Conservation (phyloP, 2,797 vertebrate genomes). For the Buceros bicornis region DNA sequence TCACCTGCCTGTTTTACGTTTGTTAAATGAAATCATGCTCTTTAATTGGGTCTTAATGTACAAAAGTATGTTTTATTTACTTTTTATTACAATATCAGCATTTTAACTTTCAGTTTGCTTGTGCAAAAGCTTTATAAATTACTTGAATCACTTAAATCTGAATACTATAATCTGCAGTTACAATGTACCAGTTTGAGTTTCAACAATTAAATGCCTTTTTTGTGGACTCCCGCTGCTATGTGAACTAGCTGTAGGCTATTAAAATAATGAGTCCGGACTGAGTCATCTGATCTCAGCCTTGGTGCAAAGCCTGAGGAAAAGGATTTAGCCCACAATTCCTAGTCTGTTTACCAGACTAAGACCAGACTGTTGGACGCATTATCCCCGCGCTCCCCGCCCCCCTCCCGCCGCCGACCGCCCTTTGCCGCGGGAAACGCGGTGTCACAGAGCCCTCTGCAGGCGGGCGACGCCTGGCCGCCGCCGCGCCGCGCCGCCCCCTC, state of each 20-base stretch:
- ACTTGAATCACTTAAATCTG: constrained; percentile 76
- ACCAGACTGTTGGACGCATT: constrained; percentile 72
- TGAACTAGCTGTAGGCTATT: constrained; percentile 84
- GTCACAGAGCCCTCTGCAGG: constrained; percentile 84
- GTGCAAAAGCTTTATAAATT: constrained; percentile 80
- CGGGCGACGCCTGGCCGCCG: neutral
- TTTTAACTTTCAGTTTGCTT: constrained; percentile 80
- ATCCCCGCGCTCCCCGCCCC: constrained; percentile 72
- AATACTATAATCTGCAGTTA: constrained; percentile 79
- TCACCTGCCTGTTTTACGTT: constrained; percentile 77
- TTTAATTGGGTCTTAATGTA: constrained; percentile 81
- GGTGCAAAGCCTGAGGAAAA: constrained; percentile 80
- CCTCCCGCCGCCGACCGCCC: neutral
- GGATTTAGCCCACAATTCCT: constrained; percentile 81
- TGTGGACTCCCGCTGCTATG: constrained; percentile 82
- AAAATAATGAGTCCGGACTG: constrained; percentile 84
- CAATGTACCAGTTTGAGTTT: constrained; percentile 78
- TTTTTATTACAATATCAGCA: constrained; percentile 81
- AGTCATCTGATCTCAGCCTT: constrained; percentile 82
- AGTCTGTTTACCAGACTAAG: constrained; percentile 83
- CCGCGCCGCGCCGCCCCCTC: neutral
- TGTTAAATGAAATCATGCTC: constrained; percentile 81
- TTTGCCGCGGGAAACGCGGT: constrained; percentile 47
- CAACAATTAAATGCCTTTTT: constrained; percentile 83
- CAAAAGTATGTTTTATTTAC: constrained; percentile 81